A percentile compares a stretch with the other conserved stretches of the same genome.
These are phyloP conservation scores for Stigmatopora argus DNA, from an alignment of 2,113 vertebrate genomes.

Conservation along the genomic window DNA sequence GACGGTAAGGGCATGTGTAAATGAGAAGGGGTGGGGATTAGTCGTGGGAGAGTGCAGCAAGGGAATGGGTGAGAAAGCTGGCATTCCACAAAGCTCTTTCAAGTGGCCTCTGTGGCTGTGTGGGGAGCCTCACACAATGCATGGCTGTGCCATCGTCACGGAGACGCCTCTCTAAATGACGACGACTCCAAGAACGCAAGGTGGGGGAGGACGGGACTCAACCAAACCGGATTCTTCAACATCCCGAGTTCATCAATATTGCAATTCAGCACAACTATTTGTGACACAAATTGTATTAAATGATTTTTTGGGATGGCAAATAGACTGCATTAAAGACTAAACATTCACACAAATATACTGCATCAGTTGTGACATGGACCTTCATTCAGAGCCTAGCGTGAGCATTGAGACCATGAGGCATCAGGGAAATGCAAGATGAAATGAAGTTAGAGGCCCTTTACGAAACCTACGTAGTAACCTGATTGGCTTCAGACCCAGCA, in stretches of 20 bases:
- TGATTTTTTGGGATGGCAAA: neutral
- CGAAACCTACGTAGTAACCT: slow-evolving; percentile 38
- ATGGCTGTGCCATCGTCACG: slow-evolving; percentile 53
- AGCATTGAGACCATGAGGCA: slow-evolving; percentile 24
- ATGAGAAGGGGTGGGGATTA: slow-evolving; percentile 62
- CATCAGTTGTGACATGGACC: slow-evolving; percentile 6
- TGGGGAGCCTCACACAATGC: slow-evolving; percentile 53
- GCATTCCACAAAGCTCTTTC: slow-evolving; percentile 58
- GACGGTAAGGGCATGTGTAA: slow-evolving; percentile 51
- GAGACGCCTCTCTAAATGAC: slow-evolving; percentile 44
- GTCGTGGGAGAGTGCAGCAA: slow-evolving; percentile 64
- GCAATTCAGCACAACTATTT: slow-evolving; percentile 33
- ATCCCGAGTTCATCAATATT: slow-evolving; percentile 16
- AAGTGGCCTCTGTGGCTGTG: slow-evolving; percentile 44
- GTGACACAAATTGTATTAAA: slow-evolving; percentile 16
- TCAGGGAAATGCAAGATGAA: slow-evolving; percentile 28
- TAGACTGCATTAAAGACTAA: slow-evolving; percentile 4
- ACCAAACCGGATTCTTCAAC: slow-evolving; percentile 26
- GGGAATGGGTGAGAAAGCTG: slow-evolving; percentile 57
- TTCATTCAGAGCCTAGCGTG: slow-evolving; percentile 6
- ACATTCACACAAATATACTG: neutral
- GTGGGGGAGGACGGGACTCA: neutral
- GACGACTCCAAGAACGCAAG: slow-evolving; percentile 11
- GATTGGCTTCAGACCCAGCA: slow-evolving; percentile 42
- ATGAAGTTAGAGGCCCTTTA: slow-evolving; percentile 39